A percentile compares a stretch with the other conserved stretches of the same genome.
Evolutionary conservation across 2,113 vertebrate genomes (phyloP).

Genomic region (Gorsachius goisagi): DNA sequence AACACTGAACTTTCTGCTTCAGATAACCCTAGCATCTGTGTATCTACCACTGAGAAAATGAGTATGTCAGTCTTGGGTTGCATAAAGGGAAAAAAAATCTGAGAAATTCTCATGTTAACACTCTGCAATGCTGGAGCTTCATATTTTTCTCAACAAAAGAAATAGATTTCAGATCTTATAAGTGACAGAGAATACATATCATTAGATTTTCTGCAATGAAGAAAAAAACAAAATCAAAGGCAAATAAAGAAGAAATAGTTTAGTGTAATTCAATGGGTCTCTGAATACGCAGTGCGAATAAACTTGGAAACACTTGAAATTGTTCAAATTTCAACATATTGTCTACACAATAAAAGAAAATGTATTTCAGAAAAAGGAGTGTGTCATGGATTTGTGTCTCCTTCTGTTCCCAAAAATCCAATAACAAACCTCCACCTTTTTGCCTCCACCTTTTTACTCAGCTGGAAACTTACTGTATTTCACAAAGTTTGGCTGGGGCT

Average conservation of each 20-base stretch:
- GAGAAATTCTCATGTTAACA: conserved; percentile 31
- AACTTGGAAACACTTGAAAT: not conserved
- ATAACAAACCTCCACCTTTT: not conserved
- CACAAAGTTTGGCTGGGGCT: not conserved
- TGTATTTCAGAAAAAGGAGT: not conserved
- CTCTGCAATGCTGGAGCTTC: not conserved
- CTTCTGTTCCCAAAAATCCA: not conserved
- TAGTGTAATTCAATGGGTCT: not conserved
- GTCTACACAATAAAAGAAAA: not conserved
- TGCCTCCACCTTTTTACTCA: not conserved
- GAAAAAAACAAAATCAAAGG: not conserved
- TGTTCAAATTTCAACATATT: not conserved
- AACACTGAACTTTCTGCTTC: conserved; percentile 54
- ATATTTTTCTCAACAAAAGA: conserved; percentile 29
- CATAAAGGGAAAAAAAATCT: not conserved
- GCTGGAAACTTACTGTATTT: not conserved
- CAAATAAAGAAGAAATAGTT: not conserved
- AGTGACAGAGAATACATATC: conserved; percentile 8
- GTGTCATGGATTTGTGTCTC: not conserved
- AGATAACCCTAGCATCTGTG: conserved; percentile 37
- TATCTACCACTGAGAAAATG: conserved; percentile 12
- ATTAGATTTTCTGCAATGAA: conserved; percentile 8
- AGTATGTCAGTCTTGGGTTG: not conserved
- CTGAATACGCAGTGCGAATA: not conserved
- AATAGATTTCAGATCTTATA: conserved; percentile 12